Base-by-base conservation (phyloP, 2,888 invertebrate genomes). In the Diplazon laetatorius region DNA sequence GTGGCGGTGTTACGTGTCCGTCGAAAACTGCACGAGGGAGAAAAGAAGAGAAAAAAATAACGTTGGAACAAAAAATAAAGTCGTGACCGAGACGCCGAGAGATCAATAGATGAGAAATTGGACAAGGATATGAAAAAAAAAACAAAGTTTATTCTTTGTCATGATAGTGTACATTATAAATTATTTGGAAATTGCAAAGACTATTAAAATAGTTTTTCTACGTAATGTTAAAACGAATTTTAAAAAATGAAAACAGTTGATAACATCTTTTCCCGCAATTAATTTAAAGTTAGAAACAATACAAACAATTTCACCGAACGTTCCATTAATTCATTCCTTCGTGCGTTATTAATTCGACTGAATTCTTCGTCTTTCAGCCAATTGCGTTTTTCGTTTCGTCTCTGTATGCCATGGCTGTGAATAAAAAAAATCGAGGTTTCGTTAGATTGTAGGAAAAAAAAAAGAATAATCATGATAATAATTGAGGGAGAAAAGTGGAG, bases 1-100 rank as follows among this genome's bases (percentile, higher is more conserved):
- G 75, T 52, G 59, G 5, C 69, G 69, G 55, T 74, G 52, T 57
- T 78, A n/a, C 59, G 39, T 20, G 20, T 16, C 44, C 55, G 37
- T 46, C 42, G 55, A 62, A 42, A 60, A 46, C 6, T 30, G 6
- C 30, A 30, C 6, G 6, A 35, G 22, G 46, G 59, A 60, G 48
- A 18, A 48, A 16, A 25, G 6, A 63, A 30, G 25, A n/a, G 18
- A 55, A 44, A 16, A n/a, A 20, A 30, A 20, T 6, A 30, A 8
- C 8, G 37, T 30, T 8, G 57, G 20, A 12, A 46, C 48, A 59
- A 12, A 46, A 60, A 59, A 60, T 59, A 46, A 10, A 50, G 39
- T n/a, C 25, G 2, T 25, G 25, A 8, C 14, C n/a, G 30, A 18
- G 30, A 16, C 37, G 22, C 22, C 35, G 4, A 22, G 1, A 14